Evolutionary conservation across 2,797 vertebrate species (phyloP), one percentile per base, ranked within the genome.

Genomic region (Ispidina picta): DNA sequence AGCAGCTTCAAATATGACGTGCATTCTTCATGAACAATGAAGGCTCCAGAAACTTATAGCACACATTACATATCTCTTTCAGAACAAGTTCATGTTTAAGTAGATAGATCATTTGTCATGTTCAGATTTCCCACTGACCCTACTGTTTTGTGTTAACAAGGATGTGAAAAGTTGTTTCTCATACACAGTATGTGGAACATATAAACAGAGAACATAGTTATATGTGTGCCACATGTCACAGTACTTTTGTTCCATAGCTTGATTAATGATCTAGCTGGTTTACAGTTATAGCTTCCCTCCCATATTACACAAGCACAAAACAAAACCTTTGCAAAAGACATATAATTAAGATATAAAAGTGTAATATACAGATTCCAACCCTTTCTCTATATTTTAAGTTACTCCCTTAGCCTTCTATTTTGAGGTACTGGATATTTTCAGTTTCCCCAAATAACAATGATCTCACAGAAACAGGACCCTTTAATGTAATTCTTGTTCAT

Each of bases 51-150:
- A 89, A 94, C 6, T 80, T 59, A 72, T 8, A 90, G 90, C 96
- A 95, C 72, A 76, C 41, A 80, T 69, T 76, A 74, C 52, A 8
- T 49, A 25, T 31, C 48, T 84, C 91, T 87, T 94, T 89, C 86
- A 87, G 85, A 96, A 91, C 33, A 54, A 72, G 79, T 20, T 94
- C 65, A 59, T 66, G 77, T 88, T 48, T 86, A 86, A 80, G 88
- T 84, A 96, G 82, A 25, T 91, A 78, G 68, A 86, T 68, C 74
- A 72, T 33, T 52, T 62, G 66, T 89, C 60, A 92, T 39, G 39
- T 39, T n/a, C 86, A 86, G 54, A 79, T 92, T 92, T 96, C 41
- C 78, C 89, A 95, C 81, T 69, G 55, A 69, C 29, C 51, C 86
- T 58, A 44, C 39, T 33, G 43, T 14, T 70, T 33, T 33, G 25